Evolutionary conservation across 1,140 invertebrate genomes (phyloP), one percentile per base, ranked within the genome.

Genomic region (Drosophila tropicalis): DNA sequence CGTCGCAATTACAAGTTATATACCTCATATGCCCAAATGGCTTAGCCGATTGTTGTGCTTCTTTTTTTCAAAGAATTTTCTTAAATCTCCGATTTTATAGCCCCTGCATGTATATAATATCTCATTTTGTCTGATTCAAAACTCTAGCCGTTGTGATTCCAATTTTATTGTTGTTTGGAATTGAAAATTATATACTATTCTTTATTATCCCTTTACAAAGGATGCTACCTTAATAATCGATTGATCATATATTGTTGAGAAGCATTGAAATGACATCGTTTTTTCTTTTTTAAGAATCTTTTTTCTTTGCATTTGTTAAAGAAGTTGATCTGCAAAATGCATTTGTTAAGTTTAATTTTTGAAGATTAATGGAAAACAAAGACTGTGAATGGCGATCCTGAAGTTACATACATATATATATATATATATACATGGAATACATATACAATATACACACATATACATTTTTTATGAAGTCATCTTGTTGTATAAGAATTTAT

Each of bases 341-440:
- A 41, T 58, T 76, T 70, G 41, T 82, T 72, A 41, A 67, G 41
- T 81, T 71, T 47, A 70, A 66, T 25, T 29, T 55, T 55, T 22
- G n/a, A 36, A 36, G 51, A 41, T 51, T 65, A 54, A 67, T 70
- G 69, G 25, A 86, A 75, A 76, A 67, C 57, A 69, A 86, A 86
- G 82, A 86, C 82, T 86, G 82, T 86, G 83, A 86, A 87, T 66
- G 64, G 62, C 67, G 85, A 87, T 76, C 83, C 85, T 72, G 67
- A 86, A 79, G 81, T 84, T 80, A 79, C 81, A 80, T 69, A 80
- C 69, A 83, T 70, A 83, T 67, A 72, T 76, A 67, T 67, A 72
- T 76, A 67, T 17, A 66, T 34, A 70, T 44, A 66, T 36, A 70
- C 66, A 67, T 47, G 13, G 69, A 57, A 69, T 64, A 70, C 19